Base-by-base conservation (phyloP, 2,113 vertebrate species). In the Stigmatopora argus region DNA sequence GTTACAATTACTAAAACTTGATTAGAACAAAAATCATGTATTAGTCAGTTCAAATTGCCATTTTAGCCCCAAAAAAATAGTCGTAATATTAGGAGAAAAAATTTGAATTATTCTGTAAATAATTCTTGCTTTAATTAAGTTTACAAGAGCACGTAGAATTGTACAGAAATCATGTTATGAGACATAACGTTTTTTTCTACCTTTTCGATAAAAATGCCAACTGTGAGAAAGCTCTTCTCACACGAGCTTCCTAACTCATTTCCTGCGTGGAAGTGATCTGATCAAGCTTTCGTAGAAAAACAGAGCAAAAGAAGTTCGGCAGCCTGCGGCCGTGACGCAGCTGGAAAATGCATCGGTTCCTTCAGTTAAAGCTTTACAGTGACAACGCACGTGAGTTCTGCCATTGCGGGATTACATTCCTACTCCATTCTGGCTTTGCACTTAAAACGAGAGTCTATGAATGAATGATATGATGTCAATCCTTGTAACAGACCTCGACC, bases 311-410 rank as follows among this genome's bases (percentile, higher is more conserved):
- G 65, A 67, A 13, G 52, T 11, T 55, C 14, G 52, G 52, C 19
- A 21, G 58, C 58, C 38, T 12, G 11, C 58, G 12, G 58, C 58
- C 12, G 21, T 19, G 13, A 44, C 34, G 49, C 61, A 70, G 67
- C 80, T 86, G 81, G 66, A 77, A 68, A 67, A 75, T 68, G 77
- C 85, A 84, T 84, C 64, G 81, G 84, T 69, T 83, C 75, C 38
- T 73, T 79, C 61, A n/a, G 70, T 81, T 69, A 69, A 81, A 79
- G 73, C 26, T 67, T 73, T 55, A 71, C 70, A 70, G 69, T 15
- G 76, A 51, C 18, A 64, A 76, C 64, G 53, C 3, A 53, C 13
- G 57, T 48, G 55, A 47, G 23, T 23, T 53, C 51, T 55, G 31
- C 49, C 64, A 23, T 78, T 67, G 18, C 77, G 68, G 66, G 61